Evolutionary conservation across 2,888 invertebrate species (phyloP).

Genomic region (Hymenopus coronatus): DNA sequence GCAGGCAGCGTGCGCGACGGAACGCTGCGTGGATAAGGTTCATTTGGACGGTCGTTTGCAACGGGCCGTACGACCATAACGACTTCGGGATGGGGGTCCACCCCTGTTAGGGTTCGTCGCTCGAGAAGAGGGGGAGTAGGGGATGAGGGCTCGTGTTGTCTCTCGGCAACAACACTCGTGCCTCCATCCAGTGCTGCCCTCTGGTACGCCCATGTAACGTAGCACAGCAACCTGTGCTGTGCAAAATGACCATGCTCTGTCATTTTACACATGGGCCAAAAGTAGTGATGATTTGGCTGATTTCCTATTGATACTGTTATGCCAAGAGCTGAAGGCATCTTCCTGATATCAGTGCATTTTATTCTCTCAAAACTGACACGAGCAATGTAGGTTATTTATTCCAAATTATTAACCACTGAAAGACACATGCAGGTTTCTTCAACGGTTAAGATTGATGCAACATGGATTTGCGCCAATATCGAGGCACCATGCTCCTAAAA

Average conservation of each 20-base stretch:
- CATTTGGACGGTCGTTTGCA: background rate
- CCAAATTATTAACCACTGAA: too few relatives aligned
- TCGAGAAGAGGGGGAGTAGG: background rate
- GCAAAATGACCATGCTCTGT: background rate
- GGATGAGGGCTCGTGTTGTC: slow-evolving; percentile 7
- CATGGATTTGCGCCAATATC: too few relatives aligned
- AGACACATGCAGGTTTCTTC: too few relatives aligned
- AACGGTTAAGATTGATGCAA: too few relatives aligned
- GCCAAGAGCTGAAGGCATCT: background rate
- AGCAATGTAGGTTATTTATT: too few relatives aligned
- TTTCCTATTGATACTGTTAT: background rate
- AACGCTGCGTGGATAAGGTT: background rate
- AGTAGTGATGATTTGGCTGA: background rate
- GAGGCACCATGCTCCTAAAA: too few relatives aligned
- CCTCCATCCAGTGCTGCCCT: slow-evolving; percentile 5
- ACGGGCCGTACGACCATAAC: slow-evolving; percentile 3
- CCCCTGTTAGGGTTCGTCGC: slow-evolving; percentile 17
- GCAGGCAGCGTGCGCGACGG: slow-evolving; percentile 17
- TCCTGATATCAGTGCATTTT: background rate
- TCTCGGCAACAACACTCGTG: background rate
- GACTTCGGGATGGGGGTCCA: background rate
- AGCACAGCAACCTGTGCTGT: background rate
- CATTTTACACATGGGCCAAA: background rate
- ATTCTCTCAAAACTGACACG: too few relatives aligned
- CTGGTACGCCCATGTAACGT: background rate